Conservation (phyloP, 2,888 invertebrate genomes). For the Prosopocoilus inquinatus region DNA sequence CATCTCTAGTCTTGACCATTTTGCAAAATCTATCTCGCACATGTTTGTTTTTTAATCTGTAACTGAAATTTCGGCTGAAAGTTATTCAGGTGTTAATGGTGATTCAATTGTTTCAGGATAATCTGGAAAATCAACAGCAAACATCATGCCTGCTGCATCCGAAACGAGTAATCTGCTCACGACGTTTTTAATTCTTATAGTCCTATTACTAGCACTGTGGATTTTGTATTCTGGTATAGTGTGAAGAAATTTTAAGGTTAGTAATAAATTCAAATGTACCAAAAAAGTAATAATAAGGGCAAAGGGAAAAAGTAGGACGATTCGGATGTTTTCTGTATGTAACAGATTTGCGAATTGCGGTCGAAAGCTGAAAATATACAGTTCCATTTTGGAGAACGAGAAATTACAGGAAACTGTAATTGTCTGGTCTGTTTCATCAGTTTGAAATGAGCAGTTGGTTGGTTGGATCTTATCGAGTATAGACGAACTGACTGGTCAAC, state of each 20-base stretch:
- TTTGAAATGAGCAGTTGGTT: too few relatives aligned
- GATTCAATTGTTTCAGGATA: not conserved
- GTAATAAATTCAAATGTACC: not conserved
- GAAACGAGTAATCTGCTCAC: constrained; percentile 68
- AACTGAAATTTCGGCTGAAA: not conserved
- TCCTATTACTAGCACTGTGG: constrained; percentile 65
- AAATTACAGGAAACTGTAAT: too few relatives aligned
- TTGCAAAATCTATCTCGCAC: not conserved
- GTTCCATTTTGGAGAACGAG: too few relatives aligned
- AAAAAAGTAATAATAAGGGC: too few relatives aligned
- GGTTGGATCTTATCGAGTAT: too few relatives aligned
- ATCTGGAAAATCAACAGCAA: not conserved
- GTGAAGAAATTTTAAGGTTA: constrained; percentile 12
- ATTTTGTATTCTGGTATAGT: constrained; percentile 61
- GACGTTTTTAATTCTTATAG: constrained; percentile 68
- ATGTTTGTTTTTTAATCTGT: not conserved
- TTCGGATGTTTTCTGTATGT: too few relatives aligned
- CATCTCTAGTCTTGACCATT: too few relatives aligned
- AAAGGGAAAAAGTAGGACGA: too few relatives aligned
- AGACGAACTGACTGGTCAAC: too few relatives aligned
- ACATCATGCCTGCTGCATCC: constrained; percentile 19
- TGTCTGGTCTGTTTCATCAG: too few relatives aligned
- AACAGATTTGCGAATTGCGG: too few relatives aligned
- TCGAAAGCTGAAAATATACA: too few relatives aligned
- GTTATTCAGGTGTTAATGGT: not conserved